phyloP scores from a whole-genome alignment of 2,888 invertebrate species.

The Shargacucullia verbasci region DNA sequence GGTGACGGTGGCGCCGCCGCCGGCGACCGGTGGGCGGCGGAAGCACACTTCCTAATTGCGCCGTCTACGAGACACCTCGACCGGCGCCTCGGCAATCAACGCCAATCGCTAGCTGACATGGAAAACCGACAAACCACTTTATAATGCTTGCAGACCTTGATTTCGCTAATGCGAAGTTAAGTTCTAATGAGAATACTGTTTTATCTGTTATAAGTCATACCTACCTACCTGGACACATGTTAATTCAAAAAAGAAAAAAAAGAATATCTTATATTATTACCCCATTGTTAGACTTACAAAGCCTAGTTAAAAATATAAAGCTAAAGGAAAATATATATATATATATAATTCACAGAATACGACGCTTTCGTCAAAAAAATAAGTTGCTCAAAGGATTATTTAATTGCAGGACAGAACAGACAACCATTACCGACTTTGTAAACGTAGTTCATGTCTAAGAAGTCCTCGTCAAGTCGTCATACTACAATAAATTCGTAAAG shows the following conservation, averaged over 20 bases:
- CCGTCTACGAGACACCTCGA: constrained; percentile 84
- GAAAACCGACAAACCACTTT: constrained; percentile 65
- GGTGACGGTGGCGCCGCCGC: constrained; percentile 83
- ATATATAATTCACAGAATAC: too few relatives aligned
- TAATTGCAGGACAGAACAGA: constrained; percentile 22
- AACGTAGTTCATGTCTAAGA: constrained; percentile 13
- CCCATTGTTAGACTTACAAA: too few relatives aligned
- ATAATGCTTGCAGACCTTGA: constrained; percentile 58
- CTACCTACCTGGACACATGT: too few relatives aligned
- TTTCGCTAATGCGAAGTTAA: constrained; percentile 48
- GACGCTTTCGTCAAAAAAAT: too few relatives aligned
- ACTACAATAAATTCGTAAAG: too few relatives aligned
- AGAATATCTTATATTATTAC: too few relatives aligned
- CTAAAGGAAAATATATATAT: too few relatives aligned
- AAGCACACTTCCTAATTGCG: constrained; percentile 88
- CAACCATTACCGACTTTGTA: constrained; percentile 15
- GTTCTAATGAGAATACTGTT: constrained; percentile 37
- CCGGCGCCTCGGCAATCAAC: constrained; percentile 88
- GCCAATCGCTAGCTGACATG: constrained; percentile 75
- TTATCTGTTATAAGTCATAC: too few relatives aligned
- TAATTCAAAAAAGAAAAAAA: too few relatives aligned
- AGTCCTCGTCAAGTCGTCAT: constrained; percentile 7
- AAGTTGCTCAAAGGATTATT: neutral
- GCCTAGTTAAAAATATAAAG: too few relatives aligned
- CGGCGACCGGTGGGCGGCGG: constrained; percentile 85